Evolutionary conservation across 2,797 vertebrate species (phyloP), one percentile per base, ranked within the genome.

Genomic region (Eulemur rubriventer): DNA sequence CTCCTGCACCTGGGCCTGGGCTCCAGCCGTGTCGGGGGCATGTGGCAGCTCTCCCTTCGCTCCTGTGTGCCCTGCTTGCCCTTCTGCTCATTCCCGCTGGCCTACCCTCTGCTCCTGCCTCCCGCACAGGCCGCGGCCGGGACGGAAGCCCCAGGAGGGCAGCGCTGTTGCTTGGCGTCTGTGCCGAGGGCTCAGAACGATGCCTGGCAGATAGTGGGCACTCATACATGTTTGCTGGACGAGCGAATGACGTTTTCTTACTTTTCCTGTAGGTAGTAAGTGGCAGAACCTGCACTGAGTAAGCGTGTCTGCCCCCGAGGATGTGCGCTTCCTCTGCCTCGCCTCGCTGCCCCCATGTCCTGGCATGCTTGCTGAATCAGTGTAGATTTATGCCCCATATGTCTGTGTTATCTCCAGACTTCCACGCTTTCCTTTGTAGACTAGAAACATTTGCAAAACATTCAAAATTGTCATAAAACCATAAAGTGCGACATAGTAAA

Each of bases 381-480:
- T 92, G 3, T 87, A 9, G 81, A 59, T 93, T 90, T 90, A 90
- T 59, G 89, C n/a, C 94, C 95, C 96, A 93, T 94, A 85, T 91
- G 97, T 95, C 92, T 94, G 80, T 92, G 94, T 95, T 90, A 88
- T 91, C 92, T 93, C 94, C 84, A 96, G 95, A 95, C 84, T 92
- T 88, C 76, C 78, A 57, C 78, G 94, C 95, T 96, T 96, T 81
- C 61, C 90, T 96, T n/a, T 38, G 90, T 92, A 84, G 93, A 90
- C 28, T 69, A 88, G 95, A 96, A 96, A 94, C 96, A 83, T 97
- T 97, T 91, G 89, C 83, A 95, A 89, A 96, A 96, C 90, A 78
- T 67, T 81, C 52, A 72, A 33, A 95, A 84, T 95, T 88, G 76
- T 92, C 94, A 81, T 59, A 80, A 94, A 94, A 95, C 82, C 85